Base-by-base conservation (phyloP, 2,888 invertebrate genomes). In the Acholoe squamosa region DNA sequence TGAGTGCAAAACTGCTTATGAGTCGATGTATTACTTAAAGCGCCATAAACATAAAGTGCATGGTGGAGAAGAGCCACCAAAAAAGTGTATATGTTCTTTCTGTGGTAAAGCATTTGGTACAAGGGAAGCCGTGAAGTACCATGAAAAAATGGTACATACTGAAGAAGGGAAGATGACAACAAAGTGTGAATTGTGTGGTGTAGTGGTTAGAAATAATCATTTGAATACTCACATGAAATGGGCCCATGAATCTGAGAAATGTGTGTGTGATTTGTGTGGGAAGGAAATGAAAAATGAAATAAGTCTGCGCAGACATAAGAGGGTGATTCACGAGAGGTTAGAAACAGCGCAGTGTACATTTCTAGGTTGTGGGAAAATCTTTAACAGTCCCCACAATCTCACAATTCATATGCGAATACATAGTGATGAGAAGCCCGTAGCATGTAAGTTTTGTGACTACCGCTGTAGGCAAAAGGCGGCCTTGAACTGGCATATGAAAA, bases 401-500 rank as follows among this genome's bases (percentile, higher is more conserved):
- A 94, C 94, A 91, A 93, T 94, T 43, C 94, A 94, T 91, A 92
- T 93, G 89, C 91, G 93, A 89, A 93, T 94, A 90, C 94, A 94
- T 91, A 93, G 92, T 28, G 93, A 93, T 61, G 94, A 94, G 91
- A 94, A 94, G 91, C 94, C 94, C 14, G 92, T 94, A 86, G 93
- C 94, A 91, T 95, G 95, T 90, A 93, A 93, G 31, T 93, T 94
- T 61, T 95, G 95, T 91, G 94, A 94, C 84, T 94, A 94, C 76
- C 91, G 94, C 14, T 94, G 94, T 90, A 93, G 94, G 1, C 95
- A 95, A 92, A 92, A 94, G 52, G 94, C 94, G 76, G 94, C 94
- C 1, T 91, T 95, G 52, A 93, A 94, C 86, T 95, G 95, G 95
- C 95, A 95, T 91, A 80, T 80, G 90, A 52, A 54, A 61, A 31